Conservation (phyloP, 2,888 invertebrate genomes). For the Lysandra bellargus region DNA sequence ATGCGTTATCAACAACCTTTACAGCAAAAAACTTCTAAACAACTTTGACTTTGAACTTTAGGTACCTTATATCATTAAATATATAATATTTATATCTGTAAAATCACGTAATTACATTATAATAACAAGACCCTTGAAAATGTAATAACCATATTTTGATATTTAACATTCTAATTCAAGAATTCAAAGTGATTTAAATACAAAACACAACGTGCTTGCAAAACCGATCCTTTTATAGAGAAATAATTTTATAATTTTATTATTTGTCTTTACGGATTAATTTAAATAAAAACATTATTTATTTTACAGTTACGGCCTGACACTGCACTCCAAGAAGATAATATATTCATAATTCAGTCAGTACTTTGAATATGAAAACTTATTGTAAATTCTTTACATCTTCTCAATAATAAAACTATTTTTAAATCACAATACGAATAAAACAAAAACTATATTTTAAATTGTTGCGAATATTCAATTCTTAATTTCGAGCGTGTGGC, state of each 20-base stretch:
- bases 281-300: neutral
- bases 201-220: neutral
- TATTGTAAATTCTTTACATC: neutral
- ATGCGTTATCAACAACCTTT: neutral
- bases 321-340: neutral
- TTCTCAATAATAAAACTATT: neutral
- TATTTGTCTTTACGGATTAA: neutral
- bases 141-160: neutral
- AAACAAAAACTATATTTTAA: neutral
- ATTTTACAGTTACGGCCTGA: neutral
- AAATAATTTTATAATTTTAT: neutral
- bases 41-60: neutral
- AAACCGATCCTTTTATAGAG: neutral
- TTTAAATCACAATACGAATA: too few relatives aligned
- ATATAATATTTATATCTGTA: neutral
- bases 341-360: neutral
- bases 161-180: constrained; percentile 1
- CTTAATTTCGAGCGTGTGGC: constrained; percentile 26
- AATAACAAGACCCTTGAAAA: neutral
- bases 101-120: constrained; percentile 3
- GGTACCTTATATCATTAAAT: neutral
- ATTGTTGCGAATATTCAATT: constrained; percentile 20
- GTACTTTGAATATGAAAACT: neutral
- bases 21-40: neutral
- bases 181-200: neutral